Conservation (phyloP, 2,113 vertebrate genomes). For the Kryptolebias marmoratus region DNA sequence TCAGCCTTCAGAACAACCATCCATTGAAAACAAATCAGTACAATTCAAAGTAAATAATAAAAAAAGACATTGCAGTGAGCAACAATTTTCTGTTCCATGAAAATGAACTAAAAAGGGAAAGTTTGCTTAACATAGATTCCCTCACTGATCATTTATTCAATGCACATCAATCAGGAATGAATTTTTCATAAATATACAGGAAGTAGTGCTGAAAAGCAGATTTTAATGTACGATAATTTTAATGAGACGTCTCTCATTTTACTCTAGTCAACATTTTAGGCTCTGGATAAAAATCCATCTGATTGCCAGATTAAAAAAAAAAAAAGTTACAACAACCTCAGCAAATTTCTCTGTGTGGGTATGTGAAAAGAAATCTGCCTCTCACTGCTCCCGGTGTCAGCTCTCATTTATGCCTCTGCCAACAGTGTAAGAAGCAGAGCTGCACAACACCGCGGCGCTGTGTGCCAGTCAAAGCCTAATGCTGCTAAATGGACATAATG, state of each 20-base stretch:
- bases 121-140: neutral
- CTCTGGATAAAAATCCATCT: constrained; percentile 19
- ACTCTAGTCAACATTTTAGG: constrained; percentile 10
- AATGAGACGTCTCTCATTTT: constrained; percentile 14
- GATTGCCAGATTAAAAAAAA: constrained; percentile 33
- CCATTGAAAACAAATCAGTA: neutral
- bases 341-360: constrained; percentile 60
- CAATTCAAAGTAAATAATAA: neutral
- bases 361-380: constrained; percentile 56
- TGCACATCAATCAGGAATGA: neutral
- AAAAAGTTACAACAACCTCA: constrained; percentile 53
- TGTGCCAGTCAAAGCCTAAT: constrained; percentile 65
- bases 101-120: neutral
- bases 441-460: constrained; percentile 55
- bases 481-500: constrained; percentile 64
- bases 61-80: too few relatives aligned
- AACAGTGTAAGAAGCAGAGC: constrained; percentile 47
- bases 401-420: constrained; percentile 65
- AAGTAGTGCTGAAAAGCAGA: constrained; percentile 37
- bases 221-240: constrained; percentile 40
- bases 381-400: constrained; percentile 54
- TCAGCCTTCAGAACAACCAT: neutral
- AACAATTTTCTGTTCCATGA: neutral
- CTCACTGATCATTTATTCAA: constrained; percentile 1
- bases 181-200: constrained; percentile 4